phyloP scores from a whole-genome alignment of 1,140 invertebrate genomes.

The Acromyrmex heyeri region DNA sequence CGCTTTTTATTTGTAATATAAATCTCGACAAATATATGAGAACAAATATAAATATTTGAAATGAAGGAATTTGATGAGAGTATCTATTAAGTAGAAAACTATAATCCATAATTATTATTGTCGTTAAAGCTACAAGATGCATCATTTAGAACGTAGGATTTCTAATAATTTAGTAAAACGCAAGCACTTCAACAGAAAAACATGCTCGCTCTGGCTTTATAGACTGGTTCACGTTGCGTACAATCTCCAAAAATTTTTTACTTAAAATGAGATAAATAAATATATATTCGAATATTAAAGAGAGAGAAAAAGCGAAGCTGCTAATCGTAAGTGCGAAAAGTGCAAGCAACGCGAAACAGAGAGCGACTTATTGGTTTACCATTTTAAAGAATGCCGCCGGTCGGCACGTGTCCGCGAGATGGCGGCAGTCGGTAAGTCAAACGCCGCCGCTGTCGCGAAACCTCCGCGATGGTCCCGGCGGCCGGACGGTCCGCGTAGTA shows the following conservation, averaged over 20 bases:
- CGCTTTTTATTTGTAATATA: not conserved
- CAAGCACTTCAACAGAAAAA: too few relatives aligned
- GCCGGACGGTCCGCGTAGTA: slow-evolving; percentile 49
- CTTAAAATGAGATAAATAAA: too few relatives aligned
- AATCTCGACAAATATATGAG: too few relatives aligned
- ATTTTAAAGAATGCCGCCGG: slow-evolving; percentile 14
- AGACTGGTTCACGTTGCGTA: too few relatives aligned
- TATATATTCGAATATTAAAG: too few relatives aligned
- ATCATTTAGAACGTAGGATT: too few relatives aligned
- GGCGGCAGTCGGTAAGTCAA: slow-evolving; percentile 40
- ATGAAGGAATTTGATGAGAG: not conserved
- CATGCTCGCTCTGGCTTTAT: too few relatives aligned
- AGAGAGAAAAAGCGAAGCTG: too few relatives aligned
- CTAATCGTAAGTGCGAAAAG: too few relatives aligned
- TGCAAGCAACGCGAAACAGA: too few relatives aligned
- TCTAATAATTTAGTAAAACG: too few relatives aligned
- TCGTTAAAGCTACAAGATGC: not conserved
- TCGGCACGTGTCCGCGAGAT: slow-evolving; percentile 48
- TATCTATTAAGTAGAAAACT: not conserved
- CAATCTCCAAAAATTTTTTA: too few relatives aligned
- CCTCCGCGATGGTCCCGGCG: not conserved
- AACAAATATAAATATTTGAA: not conserved
- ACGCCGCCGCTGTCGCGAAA: slow-evolving; percentile 29
- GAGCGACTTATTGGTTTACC: not conserved
- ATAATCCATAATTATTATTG: not conserved